Base-by-base conservation (phyloP, 1,140 invertebrate species). In the Drosophila nasuta region DNA sequence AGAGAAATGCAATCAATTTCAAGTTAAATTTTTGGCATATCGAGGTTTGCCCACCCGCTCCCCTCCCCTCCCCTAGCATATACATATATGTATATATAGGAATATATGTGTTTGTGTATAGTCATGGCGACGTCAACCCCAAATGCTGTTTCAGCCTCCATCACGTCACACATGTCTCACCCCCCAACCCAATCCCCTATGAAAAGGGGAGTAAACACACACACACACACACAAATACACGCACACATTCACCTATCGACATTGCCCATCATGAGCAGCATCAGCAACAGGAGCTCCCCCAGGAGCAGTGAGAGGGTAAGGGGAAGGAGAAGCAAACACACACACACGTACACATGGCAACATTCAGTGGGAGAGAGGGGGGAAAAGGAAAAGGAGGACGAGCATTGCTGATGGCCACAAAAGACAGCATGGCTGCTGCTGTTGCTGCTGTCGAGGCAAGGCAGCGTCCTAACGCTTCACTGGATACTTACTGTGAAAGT, bases 401-500 rank as follows among this genome's bases (percentile, higher is more conserved):
- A 52, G 51, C 74, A 49, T 80, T 64, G 77, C 81, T 80, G 82
- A 87, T 87, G 82, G 82, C 82, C 82, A 87, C 82, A 87, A 88
- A 87, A 87, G 82, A 88, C 82, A 86, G 87, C 82, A 86, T 86
- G 82, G 82, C 82, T 86, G 82, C 82, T 25, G 20, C 20, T 20
- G 82, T 79, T 86, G 82, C 82, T 25, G 20, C 20, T 25, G 20
- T 25, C 82, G 76, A 63, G 51, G 30, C 49, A 48, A 77, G 75
- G 51, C 74, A 77, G 73, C 76, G 79, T 86, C 79, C 82, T 87
- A 86, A 88, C 83, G 82, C 83, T 86, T 86, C 82, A 86, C 82
- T 86, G 82, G 82, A 86, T 86, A 86, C 82, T 88, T 79, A 76
- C 82, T 86, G 82, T 86, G 79, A 76, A 82, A 86, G 82, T 86